Evolutionary conservation across 2,113 vertebrate genomes (phyloP).

Genomic region (Gymnobelideus leadbeateri): DNA sequence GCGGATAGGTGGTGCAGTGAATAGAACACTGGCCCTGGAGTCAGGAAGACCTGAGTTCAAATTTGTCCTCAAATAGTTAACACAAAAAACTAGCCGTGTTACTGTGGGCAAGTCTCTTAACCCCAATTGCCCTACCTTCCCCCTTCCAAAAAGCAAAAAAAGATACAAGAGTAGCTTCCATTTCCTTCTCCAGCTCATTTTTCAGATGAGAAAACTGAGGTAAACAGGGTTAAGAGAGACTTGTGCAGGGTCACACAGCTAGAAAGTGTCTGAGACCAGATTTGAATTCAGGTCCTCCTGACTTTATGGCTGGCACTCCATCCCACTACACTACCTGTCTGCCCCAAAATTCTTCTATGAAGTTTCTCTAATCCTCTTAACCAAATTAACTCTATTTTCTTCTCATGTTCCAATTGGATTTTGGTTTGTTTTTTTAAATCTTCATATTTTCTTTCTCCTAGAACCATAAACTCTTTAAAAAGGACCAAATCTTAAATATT

Average conservation of each 20-base stretch:
- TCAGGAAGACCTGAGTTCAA: too few relatives aligned
- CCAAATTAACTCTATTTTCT: not conserved
- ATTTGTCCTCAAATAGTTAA: too few relatives aligned
- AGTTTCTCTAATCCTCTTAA: not conserved
- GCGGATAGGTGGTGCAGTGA: too few relatives aligned
- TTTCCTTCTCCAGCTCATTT: not conserved
- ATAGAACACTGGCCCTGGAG: too few relatives aligned
- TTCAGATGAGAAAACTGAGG: not conserved
- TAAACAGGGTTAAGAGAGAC: not conserved
- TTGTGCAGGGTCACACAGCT: not conserved
- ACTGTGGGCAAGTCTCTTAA: too few relatives aligned
- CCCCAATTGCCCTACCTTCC: too few relatives aligned
- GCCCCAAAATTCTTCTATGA: not conserved
- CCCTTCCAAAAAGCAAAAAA: too few relatives aligned
- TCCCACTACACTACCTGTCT: not conserved
- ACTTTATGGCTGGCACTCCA: not conserved
- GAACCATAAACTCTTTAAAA: not conserved
- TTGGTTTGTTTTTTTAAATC: too few relatives aligned
- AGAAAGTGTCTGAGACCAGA: not conserved
- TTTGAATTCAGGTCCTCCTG: not conserved
- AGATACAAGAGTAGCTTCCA: not conserved
- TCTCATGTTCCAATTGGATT: not conserved
- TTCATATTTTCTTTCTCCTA: not conserved
- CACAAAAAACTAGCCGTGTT: too few relatives aligned
- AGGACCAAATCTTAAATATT: not conserved